A percentile compares a stretch with the other conserved stretches of the same genome.
Evolutionary conservation across 2,888 invertebrate species (phyloP).

Genomic region (Cremastinae sp.): DNA sequence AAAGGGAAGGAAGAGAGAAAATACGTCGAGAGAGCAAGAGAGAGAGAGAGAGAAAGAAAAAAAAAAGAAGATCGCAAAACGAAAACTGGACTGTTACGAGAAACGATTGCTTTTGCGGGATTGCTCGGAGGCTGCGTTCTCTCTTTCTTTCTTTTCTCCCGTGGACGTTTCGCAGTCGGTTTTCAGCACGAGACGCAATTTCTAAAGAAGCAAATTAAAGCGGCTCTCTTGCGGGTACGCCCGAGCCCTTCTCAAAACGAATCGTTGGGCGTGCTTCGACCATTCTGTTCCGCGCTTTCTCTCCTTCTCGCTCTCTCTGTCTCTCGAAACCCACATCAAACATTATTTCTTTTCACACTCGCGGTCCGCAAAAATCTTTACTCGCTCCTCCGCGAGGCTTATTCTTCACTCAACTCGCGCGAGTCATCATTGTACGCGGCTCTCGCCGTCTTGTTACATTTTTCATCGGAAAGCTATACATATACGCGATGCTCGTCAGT

Average conservation of each 20-base stretch:
- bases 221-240: constrained; percentile 32
- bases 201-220: constrained; percentile 56
- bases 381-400: constrained; percentile 9
- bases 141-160: neutral
- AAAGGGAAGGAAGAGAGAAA: neutral
- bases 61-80: constrained; percentile 36
- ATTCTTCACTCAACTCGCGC: constrained; percentile 13
- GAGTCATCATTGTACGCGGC: constrained; percentile 56
- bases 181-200: constrained; percentile 46
- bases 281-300: constrained; percentile 19
- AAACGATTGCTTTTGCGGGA: constrained; percentile 55
- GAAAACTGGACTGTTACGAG: constrained; percentile 28
- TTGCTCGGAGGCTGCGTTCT: constrained; percentile 41
- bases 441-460: constrained; percentile 32
- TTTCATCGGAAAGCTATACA: constrained; percentile 36
- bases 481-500: constrained; percentile 41
- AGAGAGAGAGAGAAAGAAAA: constrained; percentile 2
- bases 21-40: constrained; percentile 38
- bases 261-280: constrained; percentile 53
- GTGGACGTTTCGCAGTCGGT: neutral
- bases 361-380: constrained; percentile 14
- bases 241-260: constrained; percentile 44
- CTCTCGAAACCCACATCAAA: constrained; percentile 6
- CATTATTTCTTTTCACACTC: constrained; percentile 49
- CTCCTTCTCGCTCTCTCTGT: constrained; percentile 23